A percentile compares a stretch with the other conserved stretches of the same genome.
Conservation (phyloP, 2,113 vertebrate species). For the Nestor notabilis region DNA sequence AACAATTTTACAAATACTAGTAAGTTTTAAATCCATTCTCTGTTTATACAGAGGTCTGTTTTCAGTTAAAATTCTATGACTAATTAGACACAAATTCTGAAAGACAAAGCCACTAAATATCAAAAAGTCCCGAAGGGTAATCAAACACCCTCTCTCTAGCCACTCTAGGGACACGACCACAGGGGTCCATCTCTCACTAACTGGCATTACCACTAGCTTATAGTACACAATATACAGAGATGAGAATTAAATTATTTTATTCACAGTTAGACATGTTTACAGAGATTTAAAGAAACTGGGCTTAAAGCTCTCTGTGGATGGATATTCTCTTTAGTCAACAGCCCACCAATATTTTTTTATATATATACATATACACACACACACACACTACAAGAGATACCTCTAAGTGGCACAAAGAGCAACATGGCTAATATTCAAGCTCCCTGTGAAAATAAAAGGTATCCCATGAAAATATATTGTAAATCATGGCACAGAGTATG, state of each 20-base stretch:
- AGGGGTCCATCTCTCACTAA: background rate
- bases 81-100: background rate
- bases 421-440: background rate
- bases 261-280: background rate
- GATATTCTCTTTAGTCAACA: background rate
- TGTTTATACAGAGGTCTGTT: background rate
- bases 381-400: background rate
- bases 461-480: background rate
- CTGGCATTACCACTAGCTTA: background rate
- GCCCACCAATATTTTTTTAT: background rate
- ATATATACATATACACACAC: too few relatives aligned
- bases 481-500: background rate
- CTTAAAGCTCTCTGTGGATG: background rate
- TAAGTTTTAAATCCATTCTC: background rate
- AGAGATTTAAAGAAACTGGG: background rate
- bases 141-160: background rate
- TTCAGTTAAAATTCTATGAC: background rate
- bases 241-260: background rate
- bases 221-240: background rate
- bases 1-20: background rate
- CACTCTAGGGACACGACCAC: background rate
- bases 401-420: background rate
- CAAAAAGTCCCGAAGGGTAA: background rate
- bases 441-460: background rate
- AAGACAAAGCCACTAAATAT: background rate